Evolutionary conservation across 2,113 vertebrate genomes (phyloP), one percentile per base, ranked within the genome.

Genomic region (Notothenia coriiceps): DNA sequence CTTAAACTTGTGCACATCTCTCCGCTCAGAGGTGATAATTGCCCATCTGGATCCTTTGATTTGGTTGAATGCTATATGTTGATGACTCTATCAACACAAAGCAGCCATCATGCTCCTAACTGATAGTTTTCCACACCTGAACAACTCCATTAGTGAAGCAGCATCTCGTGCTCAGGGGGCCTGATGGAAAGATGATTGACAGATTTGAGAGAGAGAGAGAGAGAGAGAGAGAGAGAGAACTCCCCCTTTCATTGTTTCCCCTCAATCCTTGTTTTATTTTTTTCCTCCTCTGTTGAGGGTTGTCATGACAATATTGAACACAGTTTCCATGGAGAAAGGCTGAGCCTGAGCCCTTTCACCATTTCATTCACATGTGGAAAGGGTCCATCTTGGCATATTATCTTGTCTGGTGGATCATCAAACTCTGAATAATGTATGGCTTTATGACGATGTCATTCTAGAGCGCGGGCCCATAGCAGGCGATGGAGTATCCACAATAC

Each of bases 271-370:
- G 56, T 87, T 80, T 83, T 72, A 35, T 82, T 88, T 89, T 88
- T 86, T 84, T 66, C 29, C 74, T 72, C 82, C 88, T 88, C 86
- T 40, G 69, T 87, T 90, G 85, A 82, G 77, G 85, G 95, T 95
- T 95, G 94, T 94, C 94, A 95, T 95, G 95, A 93, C 88, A 77
- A 95, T 94, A 79, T 80, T 82, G 92, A 94, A 92, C 83, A 85
- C 80, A 74, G 94, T 95, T 95, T 93, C 95, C 94, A 95, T 95
- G 94, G 94, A 91, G 94, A 95, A 86, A 85, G 76, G 80, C 91
- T 94, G 77, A 88, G 88, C 82, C 68, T 56, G 66, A 90, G 79
- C 63, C 72, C 71, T 83, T 79, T 66, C 55, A 83, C 83, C 74
- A 75, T 80, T 81, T 83, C 70, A 88, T 89, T 83, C 71, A 85